Percentiles rank a stretch among this genome's conserved stretches.
These are phyloP conservation scores for Syngnathus rostellatus DNA, from an alignment of 2,797 vertebrate species.

Conservation along the genomic window DNA sequence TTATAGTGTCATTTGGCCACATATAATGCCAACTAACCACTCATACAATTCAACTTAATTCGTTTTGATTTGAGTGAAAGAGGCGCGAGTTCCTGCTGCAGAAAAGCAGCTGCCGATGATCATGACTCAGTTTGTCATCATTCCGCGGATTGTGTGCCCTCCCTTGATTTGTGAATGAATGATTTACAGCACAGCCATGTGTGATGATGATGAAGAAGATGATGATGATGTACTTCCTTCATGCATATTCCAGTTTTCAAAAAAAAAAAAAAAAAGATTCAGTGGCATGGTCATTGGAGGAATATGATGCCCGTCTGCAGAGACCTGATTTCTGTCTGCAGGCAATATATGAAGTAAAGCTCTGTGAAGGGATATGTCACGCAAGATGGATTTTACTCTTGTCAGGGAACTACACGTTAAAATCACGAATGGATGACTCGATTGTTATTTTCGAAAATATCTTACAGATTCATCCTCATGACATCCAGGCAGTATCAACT, in stretches of 20 bases:
- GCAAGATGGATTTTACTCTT: background rate
- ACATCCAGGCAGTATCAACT: background rate
- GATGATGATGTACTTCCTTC: constrained; percentile 12
- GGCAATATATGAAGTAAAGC: background rate
- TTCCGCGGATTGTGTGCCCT: constrained; percentile 16
- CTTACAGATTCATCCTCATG: background rate
- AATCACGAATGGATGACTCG: background rate
- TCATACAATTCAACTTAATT: constrained; percentile 3
- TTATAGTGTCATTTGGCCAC: background rate
- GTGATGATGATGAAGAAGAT: constrained; percentile 5
- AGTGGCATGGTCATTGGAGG: constrained; percentile 7
- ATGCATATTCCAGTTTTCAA: constrained; percentile 10
- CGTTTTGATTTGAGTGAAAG: constrained; percentile 20
- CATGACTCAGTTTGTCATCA: constrained; percentile 16
- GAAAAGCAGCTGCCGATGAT: constrained; percentile 17
- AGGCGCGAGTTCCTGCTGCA: constrained; percentile 11
- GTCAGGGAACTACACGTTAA: background rate
- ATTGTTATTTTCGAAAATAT: background rate
- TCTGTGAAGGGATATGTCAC: constrained; percentile 4
- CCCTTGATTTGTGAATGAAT: constrained; percentile 13
- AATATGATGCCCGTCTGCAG: background rate
- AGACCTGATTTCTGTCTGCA: background rate
- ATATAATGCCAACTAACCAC: background rate
- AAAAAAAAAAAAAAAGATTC: constrained; percentile 7
- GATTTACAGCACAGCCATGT: constrained; percentile 9